phyloP scores from a whole-genome alignment of 2,888 invertebrate genomes.

The Lottia gigantea region DNA sequence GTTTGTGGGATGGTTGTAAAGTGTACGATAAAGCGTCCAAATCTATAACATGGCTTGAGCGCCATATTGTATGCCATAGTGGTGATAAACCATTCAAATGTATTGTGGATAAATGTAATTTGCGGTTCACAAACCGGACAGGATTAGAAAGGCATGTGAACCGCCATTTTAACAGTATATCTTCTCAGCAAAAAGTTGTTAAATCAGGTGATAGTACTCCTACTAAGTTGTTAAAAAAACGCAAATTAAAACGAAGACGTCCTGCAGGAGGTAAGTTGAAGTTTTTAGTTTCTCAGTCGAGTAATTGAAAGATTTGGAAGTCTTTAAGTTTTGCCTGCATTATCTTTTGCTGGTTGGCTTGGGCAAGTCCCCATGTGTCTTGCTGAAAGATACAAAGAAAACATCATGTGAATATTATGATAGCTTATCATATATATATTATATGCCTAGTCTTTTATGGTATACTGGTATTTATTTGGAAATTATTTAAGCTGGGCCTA shows the following conservation, averaged over 20 bases:
- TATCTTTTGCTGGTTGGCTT: no score
- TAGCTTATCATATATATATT: no score
- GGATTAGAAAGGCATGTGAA: constrained; percentile 93
- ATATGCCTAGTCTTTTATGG: no score
- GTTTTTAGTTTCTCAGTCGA: no score
- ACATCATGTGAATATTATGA: no score
- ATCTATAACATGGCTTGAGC: constrained; percentile 91
- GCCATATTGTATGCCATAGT: constrained; percentile 90
- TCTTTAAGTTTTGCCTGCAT: no score
- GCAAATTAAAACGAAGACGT: constrained; percentile 86
- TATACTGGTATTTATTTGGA: no score
- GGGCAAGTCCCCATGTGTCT: no score
- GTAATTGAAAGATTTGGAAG: no score
- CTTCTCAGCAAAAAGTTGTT: constrained; percentile 58
- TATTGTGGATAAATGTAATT: constrained; percentile 92
- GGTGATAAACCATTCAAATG: constrained; percentile 95
- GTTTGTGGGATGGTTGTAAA: constrained; percentile 94
- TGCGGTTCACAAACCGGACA: constrained; percentile 69
- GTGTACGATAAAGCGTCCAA: constrained; percentile 92
- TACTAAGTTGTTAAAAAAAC: constrained; percentile 85
- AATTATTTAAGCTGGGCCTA: no score
- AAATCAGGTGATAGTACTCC: constrained; percentile 79
- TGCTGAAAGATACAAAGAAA: no score
- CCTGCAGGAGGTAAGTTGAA: constrained; percentile 84
- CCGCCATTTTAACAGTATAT: constrained; percentile 81